Evolutionary conservation across 2,888 invertebrate species (phyloP), one percentile per base, ranked within the genome.

Genomic region (Steinernema hermaphroditum): DNA sequence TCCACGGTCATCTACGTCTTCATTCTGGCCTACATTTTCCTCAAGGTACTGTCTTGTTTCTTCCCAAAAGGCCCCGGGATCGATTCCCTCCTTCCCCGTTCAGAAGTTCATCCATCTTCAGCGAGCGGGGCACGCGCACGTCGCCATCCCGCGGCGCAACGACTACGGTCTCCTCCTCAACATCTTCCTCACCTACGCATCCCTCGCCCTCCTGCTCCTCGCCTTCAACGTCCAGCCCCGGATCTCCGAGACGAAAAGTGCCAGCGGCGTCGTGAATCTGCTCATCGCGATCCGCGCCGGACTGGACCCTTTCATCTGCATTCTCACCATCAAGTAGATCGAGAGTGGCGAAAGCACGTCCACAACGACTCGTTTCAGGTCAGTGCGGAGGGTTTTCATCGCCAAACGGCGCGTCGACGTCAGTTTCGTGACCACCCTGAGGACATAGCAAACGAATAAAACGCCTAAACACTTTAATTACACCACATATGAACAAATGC

Each of bases 171-270:
- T 54, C 27, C 54, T 54, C 2, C 54, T 54, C 24, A 54, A 54
- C 54, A 27, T 54, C 24, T 54, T 54, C 54, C 27, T 54, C 54
- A 54, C 54, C 54, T 54, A 54, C 27, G 54, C 16, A 2, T 27
- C 54, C 27, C 54, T 54, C 27, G 22, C 6, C 9, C 19, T 54
- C 54, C 54, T 54, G 9, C 54, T 54, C 24, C 54, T 54, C 54
- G 22, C 27, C 6, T 54, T 27, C 27, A 14, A 54, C 54, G 54
- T 54, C 24, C 54, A 54, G 27, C 54, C 54, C 6, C 12, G 19
- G 24, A 54, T 54, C 4, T 54, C 54, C n/a, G 27, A 54, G 6
- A 54, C 54, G 54, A 54, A 54, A 16, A 54, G 6, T 2, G 54
- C 54, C n/a, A 54, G 54, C 27, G 54, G 24, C 2, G 54, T 54